Evolutionary conservation across 2,888 invertebrate species (phyloP), one percentile per base, ranked within the genome.

Genomic region (Tenthredo amoena): DNA sequence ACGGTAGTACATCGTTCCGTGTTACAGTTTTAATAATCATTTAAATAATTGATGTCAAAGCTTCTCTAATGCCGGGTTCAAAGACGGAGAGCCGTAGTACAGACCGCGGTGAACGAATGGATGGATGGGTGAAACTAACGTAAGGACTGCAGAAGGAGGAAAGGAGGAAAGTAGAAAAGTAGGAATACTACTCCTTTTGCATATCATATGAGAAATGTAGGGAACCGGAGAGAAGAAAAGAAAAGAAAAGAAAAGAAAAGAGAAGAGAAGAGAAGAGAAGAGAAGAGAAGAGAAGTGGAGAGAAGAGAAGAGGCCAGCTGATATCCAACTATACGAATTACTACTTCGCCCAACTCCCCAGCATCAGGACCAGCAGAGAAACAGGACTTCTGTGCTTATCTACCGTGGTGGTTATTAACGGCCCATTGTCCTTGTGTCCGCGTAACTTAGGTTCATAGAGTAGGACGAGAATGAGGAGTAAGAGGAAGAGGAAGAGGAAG

Each of bases 381-480:
- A 77, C 77, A 50, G 47, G 47, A 34, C 55, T 34, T 58, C 40
- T 34, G 21, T 12, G 81, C 83, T 83, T 83, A 83, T 83, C 83
- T 65, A 37, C 21, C 40, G 21, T 43, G 2, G 68, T 37, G 68
- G 83, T 83, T 68, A 83, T 71, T 83, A 83, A 83, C 83, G 83
- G 68, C 47, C 83, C 83, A 83, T 83, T 83, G 83, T 83, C 83
- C 68, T 47, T 68, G 18, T 68, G 68, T 83, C 74, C 74, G 21
- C 74, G 74, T 74, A 74, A 74, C 74, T 74, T 74, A 43, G 21
- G 43, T 43, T 74, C 74, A 12, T 40, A 15, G 18, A 18, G n/a
- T 26, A 37, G 40, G 5, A 21, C 9, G 74, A 74, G 21, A 5
- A 37, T 34, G 74, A 18, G 15, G 10, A 37, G 55, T 9, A 26